Evolutionary conservation across 2,888 invertebrate species (phyloP).

Genomic region (Belgica antarctica): DNA sequence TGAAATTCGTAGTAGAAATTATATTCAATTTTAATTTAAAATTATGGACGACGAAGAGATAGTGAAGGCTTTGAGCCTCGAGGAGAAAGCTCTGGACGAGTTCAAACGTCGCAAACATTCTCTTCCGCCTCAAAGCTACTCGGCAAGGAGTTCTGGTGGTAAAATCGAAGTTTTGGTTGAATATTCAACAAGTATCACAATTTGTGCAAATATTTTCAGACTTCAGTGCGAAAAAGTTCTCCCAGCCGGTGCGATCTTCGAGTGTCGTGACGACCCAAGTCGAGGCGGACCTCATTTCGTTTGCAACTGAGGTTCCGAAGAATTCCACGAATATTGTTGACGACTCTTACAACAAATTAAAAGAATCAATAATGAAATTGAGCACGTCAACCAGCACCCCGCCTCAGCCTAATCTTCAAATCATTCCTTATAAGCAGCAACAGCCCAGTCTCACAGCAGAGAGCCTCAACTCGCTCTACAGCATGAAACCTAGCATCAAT

Average conservation of each 20-base stretch:
- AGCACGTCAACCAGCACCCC: neutral
- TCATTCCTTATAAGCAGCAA: neutral
- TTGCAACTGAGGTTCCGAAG: conserved; percentile 6
- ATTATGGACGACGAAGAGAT: conserved; percentile 72
- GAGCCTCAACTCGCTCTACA: neutral
- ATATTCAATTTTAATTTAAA: neutral
- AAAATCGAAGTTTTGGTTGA: neutral
- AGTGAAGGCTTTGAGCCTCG: conserved; percentile 82
- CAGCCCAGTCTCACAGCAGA: neutral
- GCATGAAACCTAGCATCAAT: conserved; percentile 16
- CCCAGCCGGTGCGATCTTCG: neutral
- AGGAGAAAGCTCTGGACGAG: conserved; percentile 79
- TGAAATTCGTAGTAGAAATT: too few species aligned
- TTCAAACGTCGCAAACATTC: conserved; percentile 54
- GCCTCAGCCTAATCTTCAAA: neutral
- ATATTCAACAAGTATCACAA: conserved; percentile 36
- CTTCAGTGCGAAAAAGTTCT: neutral
- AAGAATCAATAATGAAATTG: conserved; percentile 26
- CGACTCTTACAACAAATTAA: conserved; percentile 22
- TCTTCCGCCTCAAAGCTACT: neutral
- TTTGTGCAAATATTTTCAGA: conserved; percentile 25
- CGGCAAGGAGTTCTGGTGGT: neutral
- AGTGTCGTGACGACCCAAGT: neutral
- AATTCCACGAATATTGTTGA: neutral
- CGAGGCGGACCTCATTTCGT: conserved; percentile 23